Evolutionary conservation across 1,140 invertebrate genomes (phyloP).

Genomic region (Drosophila kohkoa): DNA sequence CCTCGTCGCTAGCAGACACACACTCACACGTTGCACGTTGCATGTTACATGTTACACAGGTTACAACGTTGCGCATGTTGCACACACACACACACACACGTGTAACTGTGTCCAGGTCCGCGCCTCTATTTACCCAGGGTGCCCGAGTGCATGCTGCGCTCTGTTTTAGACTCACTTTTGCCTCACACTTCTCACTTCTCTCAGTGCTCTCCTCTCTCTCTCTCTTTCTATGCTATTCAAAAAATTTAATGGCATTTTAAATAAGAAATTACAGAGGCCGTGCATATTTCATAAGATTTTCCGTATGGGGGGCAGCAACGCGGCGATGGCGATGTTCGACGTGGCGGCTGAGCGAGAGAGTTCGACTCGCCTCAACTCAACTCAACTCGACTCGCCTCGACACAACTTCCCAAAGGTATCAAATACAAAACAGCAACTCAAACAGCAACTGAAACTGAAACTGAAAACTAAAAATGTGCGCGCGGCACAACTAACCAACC

Average conservation of each 20-base stretch:
- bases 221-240: constrained; percentile 79
- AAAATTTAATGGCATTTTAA: constrained; percentile 85
- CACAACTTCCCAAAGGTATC: constrained; percentile 74
- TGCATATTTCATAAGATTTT: constrained; percentile 84
- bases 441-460: constrained; percentile 48
- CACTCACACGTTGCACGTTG: constrained; percentile 19
- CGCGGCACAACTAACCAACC: constrained; percentile 2
- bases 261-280: constrained; percentile 84
- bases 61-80: constrained; percentile 15
- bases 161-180: constrained; percentile 62
- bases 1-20: constrained; percentile 63
- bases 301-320: constrained; percentile 57
- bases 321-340: constrained; percentile 54
- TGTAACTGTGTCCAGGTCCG: constrained; percentile 41
- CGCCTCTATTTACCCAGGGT: constrained; percentile 76
- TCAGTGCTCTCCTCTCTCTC: constrained; percentile 3
- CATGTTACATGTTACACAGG: constrained; percentile 19
- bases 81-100: not conserved
- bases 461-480: constrained; percentile 57
- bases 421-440: constrained; percentile 67
- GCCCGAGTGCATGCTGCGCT: constrained; percentile 75
- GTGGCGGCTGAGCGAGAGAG: constrained; percentile 59
- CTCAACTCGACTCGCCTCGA: constrained; percentile 30
- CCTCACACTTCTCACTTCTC: constrained; percentile 12
- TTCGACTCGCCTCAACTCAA: constrained; percentile 27